Conservation (phyloP, 2,113 vertebrate species). For the Oryzias curvinotus region DNA sequence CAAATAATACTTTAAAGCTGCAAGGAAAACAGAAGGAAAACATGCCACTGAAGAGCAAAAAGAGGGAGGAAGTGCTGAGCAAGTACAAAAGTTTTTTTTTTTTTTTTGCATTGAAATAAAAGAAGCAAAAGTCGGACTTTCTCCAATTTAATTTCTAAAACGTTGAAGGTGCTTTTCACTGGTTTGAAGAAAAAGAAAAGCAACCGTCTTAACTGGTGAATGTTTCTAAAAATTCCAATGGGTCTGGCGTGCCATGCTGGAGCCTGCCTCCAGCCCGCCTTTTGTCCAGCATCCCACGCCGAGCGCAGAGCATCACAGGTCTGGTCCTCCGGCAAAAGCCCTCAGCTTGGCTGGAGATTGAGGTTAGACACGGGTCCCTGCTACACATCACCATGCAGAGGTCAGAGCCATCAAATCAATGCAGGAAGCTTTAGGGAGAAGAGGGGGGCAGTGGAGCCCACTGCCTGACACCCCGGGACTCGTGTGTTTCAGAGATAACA, state of each 20-base stretch:
- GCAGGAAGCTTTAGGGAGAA: conserved; percentile 6
- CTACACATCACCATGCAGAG: conserved; percentile 32
- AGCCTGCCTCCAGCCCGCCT: conserved; percentile 13
- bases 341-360: conserved; percentile 37
- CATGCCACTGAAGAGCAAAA: background rate
- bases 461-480: conserved; percentile 66
- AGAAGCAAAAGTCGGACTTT: no score
- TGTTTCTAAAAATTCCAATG: background rate
- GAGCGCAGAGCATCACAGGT: conserved; percentile 13
- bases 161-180: no score
- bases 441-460: conserved; percentile 27
- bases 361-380: conserved; percentile 40
- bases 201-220: conserved; percentile 22
- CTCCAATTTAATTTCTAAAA: no score
- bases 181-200: background rate
- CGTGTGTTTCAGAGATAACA: conserved; percentile 71
- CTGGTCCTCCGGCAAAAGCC: conserved; percentile 20
- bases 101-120: background rate
- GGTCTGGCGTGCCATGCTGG: background rate
- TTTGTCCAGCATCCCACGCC: conserved; percentile 37
- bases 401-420: conserved; percentile 62
- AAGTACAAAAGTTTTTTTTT: conserved; percentile 1
- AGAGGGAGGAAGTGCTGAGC: background rate
- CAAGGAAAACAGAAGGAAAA: background rate
- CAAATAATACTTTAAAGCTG: background rate